Evolutionary conservation across 2,888 invertebrate species (phyloP).

Genomic region (Scaptodrosophila latifasciaeformis): DNA sequence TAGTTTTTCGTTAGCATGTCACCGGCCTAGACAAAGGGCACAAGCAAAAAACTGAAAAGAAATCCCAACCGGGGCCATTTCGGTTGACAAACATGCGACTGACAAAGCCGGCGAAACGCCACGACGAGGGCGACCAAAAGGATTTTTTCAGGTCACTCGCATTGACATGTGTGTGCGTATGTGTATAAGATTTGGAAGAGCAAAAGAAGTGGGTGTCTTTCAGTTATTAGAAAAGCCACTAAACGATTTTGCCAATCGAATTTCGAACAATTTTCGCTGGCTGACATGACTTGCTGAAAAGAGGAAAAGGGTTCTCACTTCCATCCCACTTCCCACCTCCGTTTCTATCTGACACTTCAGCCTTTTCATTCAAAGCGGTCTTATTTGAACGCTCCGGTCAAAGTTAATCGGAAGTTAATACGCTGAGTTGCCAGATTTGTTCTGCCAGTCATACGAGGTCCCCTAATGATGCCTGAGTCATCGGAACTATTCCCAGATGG

Average conservation of each 20-base stretch:
- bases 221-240: conserved; percentile 57
- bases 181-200: no score
- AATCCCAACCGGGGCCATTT: conserved; percentile 10
- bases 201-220: conserved; percentile 4
- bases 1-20: conserved; percentile 32
- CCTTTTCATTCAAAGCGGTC: no score
- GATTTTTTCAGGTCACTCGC: conserved; percentile 14
- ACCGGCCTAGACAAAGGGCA: conserved; percentile 41
- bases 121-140: conserved; percentile 32
- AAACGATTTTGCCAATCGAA: conserved; percentile 69
- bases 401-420: conserved; percentile 75
- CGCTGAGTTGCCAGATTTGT: conserved; percentile 70
- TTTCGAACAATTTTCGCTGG: conserved; percentile 58
- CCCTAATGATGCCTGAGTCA: conserved; percentile 36
- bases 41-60: no score
- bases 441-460: conserved; percentile 11
- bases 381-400: conserved; percentile 60
- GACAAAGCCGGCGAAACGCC: conserved; percentile 14
- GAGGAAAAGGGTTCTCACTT: conserved; percentile 12
- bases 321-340: no score
- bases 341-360: no score
- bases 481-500: conserved; percentile 63
- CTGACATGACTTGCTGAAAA: conserved; percentile 34
- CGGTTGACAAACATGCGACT: conserved; percentile 16
- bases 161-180: neutral